A percentile compares a stretch with the other conserved stretches of the same genome.
Evolutionary conservation across 2,113 vertebrate species (phyloP).

Genomic region (Leucopsar rothschildi): DNA sequence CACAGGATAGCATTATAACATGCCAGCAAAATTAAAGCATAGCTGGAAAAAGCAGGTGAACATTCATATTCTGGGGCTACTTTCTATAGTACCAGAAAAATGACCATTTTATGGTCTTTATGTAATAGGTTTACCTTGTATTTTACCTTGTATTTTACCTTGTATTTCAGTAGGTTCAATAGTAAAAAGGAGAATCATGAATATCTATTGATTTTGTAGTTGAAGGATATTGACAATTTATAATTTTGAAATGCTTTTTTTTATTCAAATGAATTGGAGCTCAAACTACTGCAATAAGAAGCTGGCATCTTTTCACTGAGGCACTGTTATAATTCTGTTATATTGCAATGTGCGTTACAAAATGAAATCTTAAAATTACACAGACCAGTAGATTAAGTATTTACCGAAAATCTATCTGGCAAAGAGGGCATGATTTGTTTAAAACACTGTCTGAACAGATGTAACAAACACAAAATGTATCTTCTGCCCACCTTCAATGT

Average conservation of each 20-base stretch:
- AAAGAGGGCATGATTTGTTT: background rate
- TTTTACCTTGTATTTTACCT: background rate
- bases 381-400: background rate
- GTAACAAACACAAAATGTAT: background rate
- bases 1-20: background rate
- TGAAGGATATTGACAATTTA: constrained; percentile 29
- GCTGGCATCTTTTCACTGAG: background rate
- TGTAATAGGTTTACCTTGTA: background rate
- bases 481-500: background rate
- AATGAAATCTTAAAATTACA: constrained; percentile 46
- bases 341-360: background rate
- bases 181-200: constrained; percentile 6
- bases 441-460: background rate
- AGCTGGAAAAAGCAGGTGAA: constrained; percentile 41
- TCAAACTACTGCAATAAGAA: constrained; percentile 17
- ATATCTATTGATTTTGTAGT: constrained; percentile 1
- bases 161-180: constrained; percentile 43
- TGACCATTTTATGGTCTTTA: constrained; percentile 32
- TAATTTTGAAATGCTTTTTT: constrained; percentile 5
- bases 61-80: constrained; percentile 32
- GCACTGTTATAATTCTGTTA: background rate
- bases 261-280: constrained; percentile 20
- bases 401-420: background rate
- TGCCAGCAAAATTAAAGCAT: constrained; percentile 49
- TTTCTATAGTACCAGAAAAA: constrained; percentile 44